phyloP scores from a whole-genome alignment of 2,113 vertebrate species.

The Sula dactylatra region DNA sequence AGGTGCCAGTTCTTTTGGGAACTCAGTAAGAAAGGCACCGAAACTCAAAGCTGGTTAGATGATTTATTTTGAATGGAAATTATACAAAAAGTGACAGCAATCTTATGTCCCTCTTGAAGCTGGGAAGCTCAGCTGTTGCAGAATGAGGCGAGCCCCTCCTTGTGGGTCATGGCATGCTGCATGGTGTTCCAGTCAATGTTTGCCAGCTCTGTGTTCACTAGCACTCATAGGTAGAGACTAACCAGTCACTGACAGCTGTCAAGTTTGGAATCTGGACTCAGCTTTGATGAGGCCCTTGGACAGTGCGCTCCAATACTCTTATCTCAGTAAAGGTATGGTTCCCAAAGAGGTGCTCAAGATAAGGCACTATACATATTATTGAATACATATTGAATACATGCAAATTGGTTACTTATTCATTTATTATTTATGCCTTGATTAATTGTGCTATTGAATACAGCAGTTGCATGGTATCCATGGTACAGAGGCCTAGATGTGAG shows the following conservation, averaged over 20 bases:
- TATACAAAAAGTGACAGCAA: neutral
- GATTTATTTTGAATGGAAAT: neutral
- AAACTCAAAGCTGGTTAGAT: neutral
- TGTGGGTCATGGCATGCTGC: neutral
- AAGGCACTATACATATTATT: neutral
- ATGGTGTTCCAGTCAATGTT: rapidly evolving
- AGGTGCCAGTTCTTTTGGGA: neutral
- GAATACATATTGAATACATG: neutral
- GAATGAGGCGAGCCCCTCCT: neutral
- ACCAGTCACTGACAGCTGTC: neutral
- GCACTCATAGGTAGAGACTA: neutral
- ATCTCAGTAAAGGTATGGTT: neutral
- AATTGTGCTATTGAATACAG: neutral
- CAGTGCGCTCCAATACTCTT: neutral
- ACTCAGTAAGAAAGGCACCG: neutral
- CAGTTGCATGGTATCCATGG: neutral
- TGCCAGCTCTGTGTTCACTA: neutral
- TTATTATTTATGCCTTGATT: neutral
- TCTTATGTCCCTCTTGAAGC: neutral
- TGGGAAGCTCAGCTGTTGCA: neutral
- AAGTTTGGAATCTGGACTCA: neutral
- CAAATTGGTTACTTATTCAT: neutral
- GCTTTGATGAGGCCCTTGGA: neutral
- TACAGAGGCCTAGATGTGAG: neutral
- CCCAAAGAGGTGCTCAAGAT: neutral